Conservation (phyloP, 2,113 vertebrate genomes). For the Scartelaos histophorus region DNA sequence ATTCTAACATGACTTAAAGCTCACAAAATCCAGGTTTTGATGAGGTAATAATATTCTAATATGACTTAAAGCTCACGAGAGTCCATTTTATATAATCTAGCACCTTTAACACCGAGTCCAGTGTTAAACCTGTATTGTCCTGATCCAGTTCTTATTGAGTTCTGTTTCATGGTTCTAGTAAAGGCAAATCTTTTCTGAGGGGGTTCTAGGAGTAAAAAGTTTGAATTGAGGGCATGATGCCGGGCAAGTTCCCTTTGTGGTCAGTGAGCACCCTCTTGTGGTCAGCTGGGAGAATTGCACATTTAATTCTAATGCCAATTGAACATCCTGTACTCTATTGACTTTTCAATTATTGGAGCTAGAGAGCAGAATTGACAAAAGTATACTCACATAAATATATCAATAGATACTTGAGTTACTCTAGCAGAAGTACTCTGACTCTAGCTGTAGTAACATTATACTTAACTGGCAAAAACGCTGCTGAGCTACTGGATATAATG, state of each 20-base stretch:
- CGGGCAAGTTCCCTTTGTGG: background rate
- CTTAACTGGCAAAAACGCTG: no score
- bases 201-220: background rate
- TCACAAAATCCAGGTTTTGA: no score
- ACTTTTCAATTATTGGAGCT: no score
- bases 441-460: no score
- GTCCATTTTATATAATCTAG: no score
- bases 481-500: no score
- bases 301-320: background rate
- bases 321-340: background rate
- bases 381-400: background rate
- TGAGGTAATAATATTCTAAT: no score
- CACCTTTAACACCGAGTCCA: background rate
- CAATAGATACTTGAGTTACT: no score
- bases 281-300: constrained; percentile 35
- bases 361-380: background rate
- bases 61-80: no score
- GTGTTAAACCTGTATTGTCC: background rate
- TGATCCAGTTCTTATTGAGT: background rate
- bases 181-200: background rate
- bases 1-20: no score
- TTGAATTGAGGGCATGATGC: background rate
- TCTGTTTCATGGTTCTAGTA: background rate
- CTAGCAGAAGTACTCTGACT: no score
- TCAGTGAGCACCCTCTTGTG: constrained; percentile 11